A percentile compares a stretch with the other conserved stretches of the same genome.
These are phyloP conservation scores for Uria aalge DNA, from an alignment of 2,113 vertebrate species.

Conservation along the genomic window DNA sequence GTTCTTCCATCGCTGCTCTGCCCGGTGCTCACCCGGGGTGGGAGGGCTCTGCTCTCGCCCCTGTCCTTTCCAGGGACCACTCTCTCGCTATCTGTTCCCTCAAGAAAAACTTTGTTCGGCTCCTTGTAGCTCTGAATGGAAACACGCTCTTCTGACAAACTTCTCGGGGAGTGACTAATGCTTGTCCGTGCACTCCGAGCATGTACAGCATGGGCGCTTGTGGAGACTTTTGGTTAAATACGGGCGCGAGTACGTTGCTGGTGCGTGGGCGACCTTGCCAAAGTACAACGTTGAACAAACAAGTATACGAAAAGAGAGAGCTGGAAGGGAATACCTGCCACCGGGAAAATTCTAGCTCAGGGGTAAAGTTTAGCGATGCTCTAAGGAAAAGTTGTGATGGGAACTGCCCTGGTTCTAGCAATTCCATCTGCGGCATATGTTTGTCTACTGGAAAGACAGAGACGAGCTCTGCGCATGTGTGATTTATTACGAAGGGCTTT, in stretches of 20 bases:
- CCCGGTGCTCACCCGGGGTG: background rate
- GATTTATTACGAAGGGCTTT: background rate
- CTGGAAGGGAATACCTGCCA: background rate
- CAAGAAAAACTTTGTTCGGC: background rate
- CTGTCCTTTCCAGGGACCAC: background rate
- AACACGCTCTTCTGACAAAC: background rate
- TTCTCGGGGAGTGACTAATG: background rate
- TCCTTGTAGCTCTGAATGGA: background rate
- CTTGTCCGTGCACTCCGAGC: background rate
- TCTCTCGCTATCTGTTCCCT: background rate
- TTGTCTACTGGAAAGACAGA: background rate
- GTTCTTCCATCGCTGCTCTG: background rate
- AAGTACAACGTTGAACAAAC: background rate
- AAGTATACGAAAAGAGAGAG: background rate
- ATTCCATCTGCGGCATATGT: background rate
- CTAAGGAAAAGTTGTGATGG: background rate
- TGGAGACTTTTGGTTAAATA: background rate
- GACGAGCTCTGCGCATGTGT: background rate
- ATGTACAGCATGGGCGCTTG: background rate
- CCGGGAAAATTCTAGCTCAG: background rate
- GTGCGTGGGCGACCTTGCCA: background rate
- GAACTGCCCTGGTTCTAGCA: background rate
- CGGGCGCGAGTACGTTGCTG: background rate
- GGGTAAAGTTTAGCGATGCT: background rate
- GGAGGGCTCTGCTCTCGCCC: background rate